Base-by-base conservation (phyloP, 2,888 invertebrate genomes). In the Leptopilina syphax region DNA sequence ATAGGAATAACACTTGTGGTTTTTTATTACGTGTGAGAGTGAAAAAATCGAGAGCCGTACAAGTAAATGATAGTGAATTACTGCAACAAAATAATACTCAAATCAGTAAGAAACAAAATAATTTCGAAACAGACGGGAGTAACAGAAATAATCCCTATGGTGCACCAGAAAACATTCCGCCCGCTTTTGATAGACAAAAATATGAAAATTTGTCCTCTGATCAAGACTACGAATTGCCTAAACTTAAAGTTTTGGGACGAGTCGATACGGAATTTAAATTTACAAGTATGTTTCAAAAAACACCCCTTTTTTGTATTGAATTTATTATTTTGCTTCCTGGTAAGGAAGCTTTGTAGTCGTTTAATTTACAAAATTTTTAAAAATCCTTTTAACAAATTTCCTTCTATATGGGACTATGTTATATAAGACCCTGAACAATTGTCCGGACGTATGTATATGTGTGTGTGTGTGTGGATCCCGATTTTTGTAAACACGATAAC, bases 11-110 rank as follows among this genome's bases (percentile, higher is more conserved):
- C 78, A 94, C 95, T 0, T 94, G 95, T 1, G 96, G 96, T 7
- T 92, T 98, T 24, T 90, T 98, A 70, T 89, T 98, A 10, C 96
- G 95, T 90, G 93, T 98, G 0, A 95, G 94, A 87, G 93, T 96
- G 6, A 93, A 91, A 90, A 94, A 93, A 90, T 94, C 93, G 83
- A 93, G 88, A 92, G 34, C 83, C 7, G 18, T 77, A 3, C 9
- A 78, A 78, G 27, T 79, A 83, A 50, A 63, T 78, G 50, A 50
- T 50, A 34, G 70, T 80, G 84, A 82, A 41, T 47, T 24, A n/a
- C 68, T 67, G 1, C 44, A 24, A 27, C 73, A 78, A 41, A 76
- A 67, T 68, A 13, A 77, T 81, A 81, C 60, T 13, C 27, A 47
- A 13, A 66, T 77, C 18, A 27, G 44, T 13, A 76, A 8, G 44